phyloP scores from a whole-genome alignment of 2,113 vertebrate genomes.

The Muntiacus reevesi region DNA sequence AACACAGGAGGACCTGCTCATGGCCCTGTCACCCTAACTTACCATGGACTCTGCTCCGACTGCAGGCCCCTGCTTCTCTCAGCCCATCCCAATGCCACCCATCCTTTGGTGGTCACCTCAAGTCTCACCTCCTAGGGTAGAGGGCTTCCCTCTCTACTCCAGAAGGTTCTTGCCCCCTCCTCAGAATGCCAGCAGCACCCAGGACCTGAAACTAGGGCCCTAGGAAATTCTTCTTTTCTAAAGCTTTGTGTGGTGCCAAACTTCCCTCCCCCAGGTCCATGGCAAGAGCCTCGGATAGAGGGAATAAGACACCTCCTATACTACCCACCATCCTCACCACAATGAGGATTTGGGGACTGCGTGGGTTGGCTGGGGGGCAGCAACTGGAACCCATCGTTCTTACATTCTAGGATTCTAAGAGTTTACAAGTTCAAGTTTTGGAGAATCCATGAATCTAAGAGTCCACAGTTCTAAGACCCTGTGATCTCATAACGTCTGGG shows the following conservation, averaged over 20 bases:
- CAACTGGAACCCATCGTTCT: neutral
- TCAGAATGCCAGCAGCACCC: neutral
- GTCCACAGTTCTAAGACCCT: neutral
- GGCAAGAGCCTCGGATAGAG: neutral
- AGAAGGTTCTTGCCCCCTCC: neutral
- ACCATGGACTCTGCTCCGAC: neutral
- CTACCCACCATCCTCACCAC: neutral
- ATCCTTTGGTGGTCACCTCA: neutral
- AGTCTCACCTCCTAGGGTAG: neutral
- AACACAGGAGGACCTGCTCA: neutral
- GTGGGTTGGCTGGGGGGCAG: too few species aligned
- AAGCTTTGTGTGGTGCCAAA: neutral
- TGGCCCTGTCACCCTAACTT: neutral
- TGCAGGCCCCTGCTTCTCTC: neutral
- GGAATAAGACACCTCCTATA: neutral
- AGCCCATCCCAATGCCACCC: neutral
- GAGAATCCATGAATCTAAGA: neutral
- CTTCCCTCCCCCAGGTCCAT: neutral
- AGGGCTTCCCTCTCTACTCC: neutral
- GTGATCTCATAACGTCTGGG: neutral
- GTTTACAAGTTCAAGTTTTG: neutral
- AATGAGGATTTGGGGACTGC: neutral
- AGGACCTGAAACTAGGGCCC: neutral
- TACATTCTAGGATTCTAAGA: neutral
- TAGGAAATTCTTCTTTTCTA: neutral